Percentiles rank a stretch among this genome's conserved stretches.
phyloP scores from a whole-genome alignment of 2,888 invertebrate genomes.

The Anthrax anthrax region DNA sequence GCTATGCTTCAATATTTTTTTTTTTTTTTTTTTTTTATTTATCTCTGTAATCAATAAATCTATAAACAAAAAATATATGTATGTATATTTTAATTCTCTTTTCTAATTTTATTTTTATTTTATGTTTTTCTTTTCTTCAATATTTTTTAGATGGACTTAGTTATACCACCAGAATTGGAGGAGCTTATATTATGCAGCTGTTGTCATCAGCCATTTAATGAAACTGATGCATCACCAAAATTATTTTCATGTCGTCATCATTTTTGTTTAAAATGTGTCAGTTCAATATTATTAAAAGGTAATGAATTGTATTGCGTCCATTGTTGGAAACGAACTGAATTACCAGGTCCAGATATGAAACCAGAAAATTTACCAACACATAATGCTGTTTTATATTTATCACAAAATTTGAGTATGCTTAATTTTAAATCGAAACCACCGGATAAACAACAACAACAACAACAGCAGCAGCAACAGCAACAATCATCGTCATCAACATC shows the following conservation, averaged over 20 bases:
- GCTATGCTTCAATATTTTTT: too few species aligned
- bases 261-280: slow-evolving; percentile 61
- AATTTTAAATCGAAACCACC: slow-evolving; percentile 36
- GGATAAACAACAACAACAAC: slow-evolving; percentile 29
- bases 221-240: slow-evolving; percentile 56
- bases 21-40: too few species aligned
- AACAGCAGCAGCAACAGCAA: slow-evolving; percentile 10
- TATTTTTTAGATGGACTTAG: slow-evolving; percentile 41
- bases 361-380: slow-evolving; percentile 55
- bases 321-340: slow-evolving; percentile 59
- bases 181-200: slow-evolving; percentile 60
- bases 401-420: slow-evolving; percentile 46
- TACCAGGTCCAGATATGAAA: slow-evolving; percentile 46
- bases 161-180: slow-evolving; percentile 51
- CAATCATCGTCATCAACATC: slow-evolving; percentile 1
- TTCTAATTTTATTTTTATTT: background rate
- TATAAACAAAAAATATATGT: too few species aligned
- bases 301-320: slow-evolving; percentile 55
- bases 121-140: background rate
- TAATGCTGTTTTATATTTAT: slow-evolving; percentile 49
- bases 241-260: slow-evolving; percentile 61
- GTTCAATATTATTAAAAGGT: slow-evolving; percentile 50
- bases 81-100: too few species aligned
- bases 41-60: too few species aligned
- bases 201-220: slow-evolving; percentile 62